Evolutionary conservation across 2,888 invertebrate genomes (phyloP).

Genomic region (Helicoverpa assulta): DNA sequence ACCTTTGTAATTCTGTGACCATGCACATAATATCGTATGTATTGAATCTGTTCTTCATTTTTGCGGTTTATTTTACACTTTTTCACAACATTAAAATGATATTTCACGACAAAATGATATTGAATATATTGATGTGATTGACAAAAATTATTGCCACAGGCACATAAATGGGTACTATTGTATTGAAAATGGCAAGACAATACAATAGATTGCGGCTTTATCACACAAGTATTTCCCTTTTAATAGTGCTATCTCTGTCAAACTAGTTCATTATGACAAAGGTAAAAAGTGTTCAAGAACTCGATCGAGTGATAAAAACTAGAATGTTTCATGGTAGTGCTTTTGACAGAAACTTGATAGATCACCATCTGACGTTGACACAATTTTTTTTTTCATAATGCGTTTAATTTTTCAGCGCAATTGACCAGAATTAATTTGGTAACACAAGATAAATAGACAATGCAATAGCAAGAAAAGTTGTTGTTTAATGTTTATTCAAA

Average conservation of each 20-base stretch:
- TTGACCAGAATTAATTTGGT: too few species aligned
- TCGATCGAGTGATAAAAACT: background rate
- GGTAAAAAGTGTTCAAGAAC: background rate
- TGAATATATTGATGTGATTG: background rate
- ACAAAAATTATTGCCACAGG: conserved; percentile 9
- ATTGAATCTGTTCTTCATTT: conserved; percentile 98
- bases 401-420: background rate
- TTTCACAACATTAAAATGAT: conserved; percentile 33
- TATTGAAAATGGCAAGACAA: conserved; percentile 1
- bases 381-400: background rate
- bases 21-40: conserved; percentile 97
- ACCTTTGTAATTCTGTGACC: conserved; percentile 96
- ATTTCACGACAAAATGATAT: conserved; percentile 8
- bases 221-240: conserved; percentile 7
- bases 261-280: background rate
- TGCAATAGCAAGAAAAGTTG: too few species aligned
- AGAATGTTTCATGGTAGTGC: too few species aligned
- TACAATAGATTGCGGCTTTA: background rate
- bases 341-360: conserved; percentile 14
- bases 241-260: conserved; percentile 2
- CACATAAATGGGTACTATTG: background rate
- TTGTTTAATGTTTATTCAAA: too few species aligned
- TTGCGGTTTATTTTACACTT: conserved; percentile 50
- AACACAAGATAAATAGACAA: too few species aligned
- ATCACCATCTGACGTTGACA: conserved; percentile 1